Conservation (phyloP, 1,140 invertebrate genomes). For the Lysiphlebus fabarum region DNA sequence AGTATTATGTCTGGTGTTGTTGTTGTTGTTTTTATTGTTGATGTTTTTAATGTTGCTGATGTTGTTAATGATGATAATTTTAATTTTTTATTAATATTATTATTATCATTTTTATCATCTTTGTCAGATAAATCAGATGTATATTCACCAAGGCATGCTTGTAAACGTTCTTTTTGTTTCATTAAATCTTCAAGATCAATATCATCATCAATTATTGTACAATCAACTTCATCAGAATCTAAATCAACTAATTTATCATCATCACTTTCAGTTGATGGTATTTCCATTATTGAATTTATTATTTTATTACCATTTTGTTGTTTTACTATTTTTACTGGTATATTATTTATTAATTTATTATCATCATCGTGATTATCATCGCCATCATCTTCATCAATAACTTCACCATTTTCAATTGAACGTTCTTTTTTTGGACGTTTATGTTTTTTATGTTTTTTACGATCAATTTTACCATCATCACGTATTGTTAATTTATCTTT, state of each 20-base stretch:
- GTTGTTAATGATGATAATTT: conserved; percentile 39
- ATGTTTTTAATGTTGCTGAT: conserved; percentile 35
- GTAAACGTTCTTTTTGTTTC: conserved; percentile 74
- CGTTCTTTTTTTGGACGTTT: conserved; percentile 49
- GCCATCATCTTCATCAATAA: too few relatives aligned
- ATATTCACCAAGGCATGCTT: conserved; percentile 58
- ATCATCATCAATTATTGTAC: conserved; percentile 77
- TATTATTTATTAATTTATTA: conserved; percentile 10
- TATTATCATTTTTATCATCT: conserved; percentile 35
- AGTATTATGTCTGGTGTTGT: conserved; percentile 50
- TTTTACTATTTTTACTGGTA: conserved; percentile 34
- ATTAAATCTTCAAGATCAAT: conserved; percentile 84
- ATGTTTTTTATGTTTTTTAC: conserved; percentile 56
- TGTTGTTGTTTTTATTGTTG: conserved; percentile 29
- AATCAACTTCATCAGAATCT: conserved; percentile 69
- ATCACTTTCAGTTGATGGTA: conserved; percentile 69
- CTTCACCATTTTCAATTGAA: conserved; percentile 46
- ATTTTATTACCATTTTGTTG: conserved; percentile 39
- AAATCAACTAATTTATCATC: conserved; percentile 66
- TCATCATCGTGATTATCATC: too few relatives aligned
- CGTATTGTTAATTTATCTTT: conserved; percentile 52
- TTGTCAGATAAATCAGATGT: conserved; percentile 51
- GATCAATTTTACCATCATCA: conserved; percentile 35
- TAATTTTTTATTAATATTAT: conserved; percentile 25
- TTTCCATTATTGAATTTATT: conserved; percentile 58